Percentiles rank a stretch among this genome's conserved stretches.
Conservation (phyloP, 2,113 vertebrate genomes). For the Campylorhamphus procurvoides region DNA sequence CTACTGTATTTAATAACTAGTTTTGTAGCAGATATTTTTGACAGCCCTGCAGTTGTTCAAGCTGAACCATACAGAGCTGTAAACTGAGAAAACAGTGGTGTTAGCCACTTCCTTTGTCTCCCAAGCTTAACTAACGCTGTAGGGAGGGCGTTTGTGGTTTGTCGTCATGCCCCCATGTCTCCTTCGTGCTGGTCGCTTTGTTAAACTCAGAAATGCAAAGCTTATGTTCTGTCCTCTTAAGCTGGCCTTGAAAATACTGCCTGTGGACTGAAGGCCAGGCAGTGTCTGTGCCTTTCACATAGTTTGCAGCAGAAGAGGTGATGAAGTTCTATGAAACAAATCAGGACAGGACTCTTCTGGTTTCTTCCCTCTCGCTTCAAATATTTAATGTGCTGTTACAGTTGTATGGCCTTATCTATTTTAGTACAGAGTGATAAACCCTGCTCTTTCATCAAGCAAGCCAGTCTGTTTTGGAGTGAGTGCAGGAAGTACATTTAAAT, state of each 20-base stretch:
- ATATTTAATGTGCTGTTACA: constrained; percentile 33
- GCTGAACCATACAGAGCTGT: background rate
- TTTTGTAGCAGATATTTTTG: background rate
- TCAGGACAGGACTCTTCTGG: background rate
- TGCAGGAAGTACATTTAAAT: constrained; percentile 48
- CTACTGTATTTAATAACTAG: constrained; percentile 27
- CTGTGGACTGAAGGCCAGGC: background rate
- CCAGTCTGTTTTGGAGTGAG: background rate
- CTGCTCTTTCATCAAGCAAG: background rate
- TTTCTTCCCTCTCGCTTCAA: constrained; percentile 25
- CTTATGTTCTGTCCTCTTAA: background rate
- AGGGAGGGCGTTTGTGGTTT: background rate
- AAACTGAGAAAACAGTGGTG: background rate
- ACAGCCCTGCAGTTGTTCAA: background rate
- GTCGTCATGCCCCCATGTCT: background rate
- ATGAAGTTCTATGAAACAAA: background rate
- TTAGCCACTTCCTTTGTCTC: constrained; percentile 17
- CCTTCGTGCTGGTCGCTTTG: background rate
- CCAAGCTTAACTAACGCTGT: background rate
- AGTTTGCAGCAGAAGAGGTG: background rate
- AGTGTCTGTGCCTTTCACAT: background rate
- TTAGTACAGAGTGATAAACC: constrained; percentile 40
- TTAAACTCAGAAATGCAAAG: background rate
- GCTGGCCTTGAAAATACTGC: background rate
- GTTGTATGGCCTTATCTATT: constrained; percentile 20